Evolutionary conservation across 2,888 invertebrate genomes (phyloP).

Genomic region (Aphodius sticticus): DNA sequence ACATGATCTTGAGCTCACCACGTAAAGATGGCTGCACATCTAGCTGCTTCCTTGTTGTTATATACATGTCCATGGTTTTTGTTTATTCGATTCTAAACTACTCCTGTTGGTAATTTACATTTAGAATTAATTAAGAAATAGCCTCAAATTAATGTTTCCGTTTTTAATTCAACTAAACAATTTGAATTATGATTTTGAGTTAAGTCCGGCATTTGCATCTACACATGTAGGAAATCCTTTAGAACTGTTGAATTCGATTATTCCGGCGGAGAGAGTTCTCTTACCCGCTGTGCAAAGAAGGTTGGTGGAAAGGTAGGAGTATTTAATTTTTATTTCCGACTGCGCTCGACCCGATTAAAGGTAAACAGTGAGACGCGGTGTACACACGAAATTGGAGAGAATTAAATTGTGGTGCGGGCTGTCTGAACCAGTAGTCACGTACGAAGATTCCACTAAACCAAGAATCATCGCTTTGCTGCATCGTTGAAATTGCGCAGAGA

Average conservation of each 20-base stretch:
- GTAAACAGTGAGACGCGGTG: slow-evolving; percentile 4
- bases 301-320: not conserved
- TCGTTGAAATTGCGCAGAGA: not conserved
- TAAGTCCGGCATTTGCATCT: not conserved
- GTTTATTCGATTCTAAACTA: too few relatives aligned
- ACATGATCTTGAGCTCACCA: too few relatives aligned
- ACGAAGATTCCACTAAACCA: not conserved
- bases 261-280: not conserved
- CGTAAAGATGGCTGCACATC: too few relatives aligned
- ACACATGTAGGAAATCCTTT: not conserved
- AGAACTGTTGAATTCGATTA: not conserved
- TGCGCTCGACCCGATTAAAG: not conserved
- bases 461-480: not conserved
- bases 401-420: not conserved
- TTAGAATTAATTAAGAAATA: too few relatives aligned
- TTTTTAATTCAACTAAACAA: too few relatives aligned
- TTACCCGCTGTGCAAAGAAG: not conserved
- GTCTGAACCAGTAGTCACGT: not conserved
- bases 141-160: too few relatives aligned
- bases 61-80: too few relatives aligned
- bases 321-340: not conserved
- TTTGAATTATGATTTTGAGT: too few relatives aligned
- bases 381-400: not conserved
- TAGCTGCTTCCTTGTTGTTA: too few relatives aligned
- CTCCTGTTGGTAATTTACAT: too few relatives aligned